These are phyloP conservation scores for Acrobasis repandana DNA, from an alignment of 2,888 invertebrate genomes.

Conservation along the genomic window DNA sequence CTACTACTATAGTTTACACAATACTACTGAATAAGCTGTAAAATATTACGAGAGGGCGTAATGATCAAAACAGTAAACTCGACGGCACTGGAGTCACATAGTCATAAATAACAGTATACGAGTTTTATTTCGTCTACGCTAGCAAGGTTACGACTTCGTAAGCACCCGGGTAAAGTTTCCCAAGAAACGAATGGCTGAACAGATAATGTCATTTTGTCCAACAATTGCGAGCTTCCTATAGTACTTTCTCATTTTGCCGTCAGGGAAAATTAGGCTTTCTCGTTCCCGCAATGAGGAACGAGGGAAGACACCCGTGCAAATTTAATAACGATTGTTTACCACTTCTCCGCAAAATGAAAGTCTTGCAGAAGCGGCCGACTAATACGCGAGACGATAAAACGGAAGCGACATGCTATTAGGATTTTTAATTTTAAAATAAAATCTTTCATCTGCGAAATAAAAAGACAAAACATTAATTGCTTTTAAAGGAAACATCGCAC, in stretches of 20 bases:
- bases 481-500: not conserved
- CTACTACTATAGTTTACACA: conserved; percentile 30
- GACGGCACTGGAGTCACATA: conserved; percentile 20
- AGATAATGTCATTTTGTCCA: conserved; percentile 66
- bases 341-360: conserved; percentile 69
- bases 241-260: conserved; percentile 53
- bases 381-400: conserved; percentile 41
- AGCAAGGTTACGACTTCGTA: conserved; percentile 55
- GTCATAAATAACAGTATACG: conserved; percentile 49
- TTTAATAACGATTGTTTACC: conserved; percentile 81
- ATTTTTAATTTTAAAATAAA: conserved; percentile 2
- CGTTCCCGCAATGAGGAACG: conserved; percentile 58
- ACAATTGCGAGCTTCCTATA: conserved; percentile 58
- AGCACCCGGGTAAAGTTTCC: conserved; percentile 57
- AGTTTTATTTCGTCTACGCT: conserved; percentile 55
- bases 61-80: conserved; percentile 23
- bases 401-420: conserved; percentile 5
- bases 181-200: conserved; percentile 58
- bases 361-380: conserved; percentile 64
- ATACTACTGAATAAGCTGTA: conserved; percentile 13
- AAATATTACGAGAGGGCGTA: conserved; percentile 19
- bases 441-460: not conserved
- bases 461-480: not conserved
- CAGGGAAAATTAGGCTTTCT: conserved; percentile 56
- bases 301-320: conserved; percentile 73